These are phyloP conservation scores for Climacteris rufus DNA, from an alignment of 2,113 vertebrate species.

Conservation along the genomic window DNA sequence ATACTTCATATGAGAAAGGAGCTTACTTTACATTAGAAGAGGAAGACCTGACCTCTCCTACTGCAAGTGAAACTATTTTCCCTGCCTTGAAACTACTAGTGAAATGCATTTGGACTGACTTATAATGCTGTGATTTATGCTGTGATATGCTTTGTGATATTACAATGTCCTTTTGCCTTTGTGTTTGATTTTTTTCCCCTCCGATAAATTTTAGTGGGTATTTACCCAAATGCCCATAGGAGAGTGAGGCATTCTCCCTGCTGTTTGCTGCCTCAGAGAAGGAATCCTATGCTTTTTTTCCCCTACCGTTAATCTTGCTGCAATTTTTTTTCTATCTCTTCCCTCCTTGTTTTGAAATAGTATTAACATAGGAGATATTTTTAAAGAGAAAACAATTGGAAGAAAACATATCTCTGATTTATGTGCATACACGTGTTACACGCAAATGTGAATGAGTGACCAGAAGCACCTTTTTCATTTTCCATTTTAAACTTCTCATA, in stretches of 20 bases:
- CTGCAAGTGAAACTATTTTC: slow-evolving; percentile 17
- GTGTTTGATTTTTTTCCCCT: slow-evolving; percentile 62
- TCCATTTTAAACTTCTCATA: slow-evolving; percentile 21
- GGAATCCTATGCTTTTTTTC: not conserved
- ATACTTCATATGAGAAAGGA: not conserved
- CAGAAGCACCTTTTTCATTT: slow-evolving; percentile 18
- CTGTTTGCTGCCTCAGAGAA: not conserved
- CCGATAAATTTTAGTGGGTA: slow-evolving; percentile 58
- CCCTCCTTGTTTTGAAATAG: slow-evolving; percentile 49
- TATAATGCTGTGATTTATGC: slow-evolving; percentile 72
- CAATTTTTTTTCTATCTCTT: not conserved
- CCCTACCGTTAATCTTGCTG: not conserved
- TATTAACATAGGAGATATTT: slow-evolving; percentile 25
- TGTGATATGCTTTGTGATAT: slow-evolving; percentile 60
- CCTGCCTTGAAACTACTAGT: slow-evolving; percentile 5
- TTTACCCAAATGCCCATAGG: not conserved
- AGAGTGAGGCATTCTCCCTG: not conserved
- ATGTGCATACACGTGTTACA: not conserved
- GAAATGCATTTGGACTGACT: slow-evolving; percentile 44
- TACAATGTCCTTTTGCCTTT: slow-evolving; percentile 76
- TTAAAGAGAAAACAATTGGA: slow-evolving; percentile 18
- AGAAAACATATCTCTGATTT: not conserved
- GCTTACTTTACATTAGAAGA: not conserved
- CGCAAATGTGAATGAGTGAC: not conserved
- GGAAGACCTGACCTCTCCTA: slow-evolving; percentile 39